Conservation (phyloP, 2,797 vertebrate genomes). For the Cirrhinus mrigala region DNA sequence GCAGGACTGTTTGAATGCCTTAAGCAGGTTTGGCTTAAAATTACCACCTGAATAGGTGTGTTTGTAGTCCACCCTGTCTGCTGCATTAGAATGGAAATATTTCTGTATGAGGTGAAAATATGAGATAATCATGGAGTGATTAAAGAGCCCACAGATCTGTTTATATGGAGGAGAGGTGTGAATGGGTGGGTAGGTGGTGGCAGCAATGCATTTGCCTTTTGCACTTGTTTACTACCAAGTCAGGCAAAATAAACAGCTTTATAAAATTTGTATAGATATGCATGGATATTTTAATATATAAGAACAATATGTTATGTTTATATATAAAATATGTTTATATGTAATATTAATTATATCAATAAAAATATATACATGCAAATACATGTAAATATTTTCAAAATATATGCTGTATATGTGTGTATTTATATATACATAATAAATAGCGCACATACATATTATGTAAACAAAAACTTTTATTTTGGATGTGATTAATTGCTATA, state of each 20-base stretch:
- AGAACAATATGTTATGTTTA: no score
- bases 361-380: no score
- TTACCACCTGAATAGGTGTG: conserved; percentile 56
- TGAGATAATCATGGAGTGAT: conserved; percentile 61
- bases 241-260: not conserved
- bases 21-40: conserved; percentile 16
- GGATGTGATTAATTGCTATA: no score
- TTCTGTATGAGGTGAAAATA: conserved; percentile 61
- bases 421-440: no score
- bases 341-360: no score
- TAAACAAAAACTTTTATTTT: no score
- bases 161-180: conserved; percentile 55
- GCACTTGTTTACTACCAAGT: not conserved
- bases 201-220: not conserved
- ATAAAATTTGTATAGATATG: not conserved
- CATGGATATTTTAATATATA: no score
- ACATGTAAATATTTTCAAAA: no score
- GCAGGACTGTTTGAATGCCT: conserved; percentile 9
- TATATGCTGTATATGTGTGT: no score
- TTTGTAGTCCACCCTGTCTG: conserved; percentile 57
- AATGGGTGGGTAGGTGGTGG: conserved; percentile 28
- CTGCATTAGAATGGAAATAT: conserved; percentile 68
- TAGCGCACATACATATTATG: no score
- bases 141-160: conserved; percentile 60
- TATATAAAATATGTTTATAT: no score